Percentiles rank a stretch among this genome's conserved stretches.
Evolutionary conservation across 2,113 vertebrate genomes (phyloP).

Genomic region (Herpailurus yagouaroundi): DNA sequence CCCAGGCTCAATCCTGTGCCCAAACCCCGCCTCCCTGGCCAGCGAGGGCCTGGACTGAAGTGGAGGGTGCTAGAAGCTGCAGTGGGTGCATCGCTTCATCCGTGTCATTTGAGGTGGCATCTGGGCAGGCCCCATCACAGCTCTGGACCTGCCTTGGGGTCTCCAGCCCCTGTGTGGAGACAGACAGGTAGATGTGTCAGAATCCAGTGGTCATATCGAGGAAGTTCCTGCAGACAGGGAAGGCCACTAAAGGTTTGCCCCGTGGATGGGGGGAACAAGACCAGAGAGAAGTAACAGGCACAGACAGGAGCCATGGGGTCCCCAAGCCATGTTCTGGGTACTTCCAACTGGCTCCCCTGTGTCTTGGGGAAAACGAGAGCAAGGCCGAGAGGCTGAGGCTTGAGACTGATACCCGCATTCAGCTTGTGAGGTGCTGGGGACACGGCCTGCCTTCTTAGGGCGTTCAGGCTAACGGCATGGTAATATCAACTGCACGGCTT

Average conservation of each 20-base stretch:
- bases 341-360: neutral
- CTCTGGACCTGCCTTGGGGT: neutral
- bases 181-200: neutral
- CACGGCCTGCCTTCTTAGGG: neutral
- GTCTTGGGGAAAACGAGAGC: neutral
- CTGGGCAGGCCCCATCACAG: neutral
- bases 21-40: fast-evolving
- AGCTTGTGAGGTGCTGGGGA: neutral
- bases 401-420: neutral
- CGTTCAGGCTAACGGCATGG: neutral
- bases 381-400: neutral
- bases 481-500: neutral
- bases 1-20: neutral
- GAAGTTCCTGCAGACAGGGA: neutral
- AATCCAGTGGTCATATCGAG: neutral
- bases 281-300: neutral
- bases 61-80: neutral
- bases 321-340: neutral
- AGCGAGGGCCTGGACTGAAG: neutral
- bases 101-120: too few relatives aligned
- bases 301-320: neutral
- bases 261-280: too few relatives aligned
- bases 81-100: neutral
- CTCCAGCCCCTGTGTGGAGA: neutral
- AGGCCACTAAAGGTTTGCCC: neutral